These are phyloP conservation scores for Paramormyrops hopkinsi DNA, from an alignment of 2,797 vertebrate species.

Conservation along the genomic window DNA sequence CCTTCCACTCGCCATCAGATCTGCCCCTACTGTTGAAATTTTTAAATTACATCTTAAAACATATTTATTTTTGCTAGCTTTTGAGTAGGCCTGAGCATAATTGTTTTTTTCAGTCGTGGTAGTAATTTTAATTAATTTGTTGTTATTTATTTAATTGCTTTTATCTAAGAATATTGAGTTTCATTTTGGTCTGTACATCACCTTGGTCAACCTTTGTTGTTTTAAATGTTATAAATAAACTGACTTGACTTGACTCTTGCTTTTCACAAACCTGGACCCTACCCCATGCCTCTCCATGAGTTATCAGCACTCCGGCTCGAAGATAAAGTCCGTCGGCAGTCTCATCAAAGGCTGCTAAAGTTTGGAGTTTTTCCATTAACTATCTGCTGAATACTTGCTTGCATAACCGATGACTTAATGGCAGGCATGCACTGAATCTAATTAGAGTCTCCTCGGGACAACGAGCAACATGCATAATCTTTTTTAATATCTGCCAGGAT, in stretches of 20 bases:
- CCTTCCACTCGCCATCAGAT: background rate
- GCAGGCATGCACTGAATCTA: background rate
- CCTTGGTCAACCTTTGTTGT: background rate
- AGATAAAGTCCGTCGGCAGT: background rate
- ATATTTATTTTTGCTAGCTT: background rate
- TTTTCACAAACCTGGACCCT: background rate
- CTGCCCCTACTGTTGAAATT: background rate
- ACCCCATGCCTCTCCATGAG: background rate
- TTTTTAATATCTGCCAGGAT: slow-evolving; percentile 1
- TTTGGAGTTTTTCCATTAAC: background rate
- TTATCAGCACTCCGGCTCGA: background rate
- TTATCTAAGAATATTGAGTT: background rate
- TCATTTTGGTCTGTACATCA: background rate
- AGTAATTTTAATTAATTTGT: background rate
- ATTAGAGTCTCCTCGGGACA: background rate
- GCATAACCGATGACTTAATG: background rate
- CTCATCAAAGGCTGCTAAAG: background rate
- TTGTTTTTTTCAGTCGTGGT: background rate
- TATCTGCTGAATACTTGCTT: background rate
- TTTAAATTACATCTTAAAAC: background rate
- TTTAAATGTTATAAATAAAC: background rate
- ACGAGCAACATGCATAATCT: background rate
- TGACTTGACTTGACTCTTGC: background rate
- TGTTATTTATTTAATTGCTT: background rate
- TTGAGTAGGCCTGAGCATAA: background rate